Conservation (phyloP, 2,797 vertebrate species). For the Sebastes vulpes region DNA sequence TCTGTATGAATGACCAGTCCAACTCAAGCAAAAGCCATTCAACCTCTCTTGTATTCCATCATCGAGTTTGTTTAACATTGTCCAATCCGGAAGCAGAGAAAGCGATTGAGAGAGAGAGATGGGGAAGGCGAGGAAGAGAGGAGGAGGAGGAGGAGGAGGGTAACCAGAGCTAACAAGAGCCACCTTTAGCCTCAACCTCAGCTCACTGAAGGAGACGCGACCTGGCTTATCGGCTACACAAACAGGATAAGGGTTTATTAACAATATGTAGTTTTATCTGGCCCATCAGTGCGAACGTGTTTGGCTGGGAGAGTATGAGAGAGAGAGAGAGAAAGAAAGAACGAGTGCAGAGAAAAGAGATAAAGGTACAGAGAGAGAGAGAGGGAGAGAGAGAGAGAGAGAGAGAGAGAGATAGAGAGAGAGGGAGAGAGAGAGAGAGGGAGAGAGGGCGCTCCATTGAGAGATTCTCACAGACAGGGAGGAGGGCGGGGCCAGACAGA, state of each 20-base stretch:
- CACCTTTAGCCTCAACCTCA: conserved; percentile 33
- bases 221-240: conserved; percentile 59
- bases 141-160: conserved; percentile 3
- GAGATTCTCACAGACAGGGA: conserved; percentile 72
- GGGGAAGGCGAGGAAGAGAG: not conserved
- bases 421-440: not conserved
- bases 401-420: not conserved
- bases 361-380: not conserved
- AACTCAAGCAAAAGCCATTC: conserved; percentile 69
- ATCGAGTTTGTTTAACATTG: conserved; percentile 70
- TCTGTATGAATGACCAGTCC: conserved; percentile 63
- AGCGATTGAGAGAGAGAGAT: conserved; percentile 1
- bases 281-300: conserved; percentile 62
- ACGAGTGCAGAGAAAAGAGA: not conserved
- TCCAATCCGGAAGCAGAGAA: conserved; percentile 57
- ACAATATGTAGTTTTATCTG: conserved; percentile 59
- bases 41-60: conserved; percentile 63
- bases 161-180: conserved; percentile 28
- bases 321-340: not conserved
- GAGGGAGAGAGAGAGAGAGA: not conserved
- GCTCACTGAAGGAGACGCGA: conserved; percentile 44
- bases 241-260: conserved; percentile 75
- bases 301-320: conserved; percentile 38
- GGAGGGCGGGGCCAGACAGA: conserved; percentile 75
- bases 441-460: conserved; percentile 49